Base-by-base conservation (phyloP, 37 sponge, comb jelly and placozoan species). In the Eunapius fragilis region DNA sequence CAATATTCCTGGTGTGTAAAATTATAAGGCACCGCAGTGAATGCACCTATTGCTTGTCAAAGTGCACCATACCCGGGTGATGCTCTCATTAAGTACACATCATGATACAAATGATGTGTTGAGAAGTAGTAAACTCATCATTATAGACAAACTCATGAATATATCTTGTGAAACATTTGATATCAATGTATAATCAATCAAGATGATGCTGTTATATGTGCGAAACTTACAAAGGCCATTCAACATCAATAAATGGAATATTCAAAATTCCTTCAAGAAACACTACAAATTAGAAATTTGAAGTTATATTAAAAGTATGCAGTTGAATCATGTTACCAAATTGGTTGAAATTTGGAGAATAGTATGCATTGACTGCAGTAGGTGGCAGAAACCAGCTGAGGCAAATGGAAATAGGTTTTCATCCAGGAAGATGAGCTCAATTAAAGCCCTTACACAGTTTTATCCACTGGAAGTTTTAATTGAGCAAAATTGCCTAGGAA, bases 251-350 rank as follows among this genome's bases (percentile, higher is more conserved):
- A 81, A 94, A 91, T 22, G 95, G 95, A 10, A 82, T 70, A 32
- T 88, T 89, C 30, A 94, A 76, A 47, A 94, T 94, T 0, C 91
- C 95, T 28, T 87, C 95, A 72, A 85, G 86, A 71, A 94, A 88
- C 47, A 88, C 95, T 89, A 71, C n/a, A n/a, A n/a, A n/a, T n/a
- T 67, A 77, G 28, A 50, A 7, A 76, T 36, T 23, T 23, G 47
- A 6, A 27, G 24, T 27, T 0, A 58, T 58, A 11, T 2, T 19
- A 19, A 58, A 2, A 0, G 49, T 0, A 36, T 38, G 11, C 6
- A 36, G n/a, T n/a, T 24, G 4, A 37, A 7, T 32, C 9, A 1
- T 4, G 82, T 70, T 79, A 87, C 88, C 92, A 73, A 87, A 78
- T 22, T 77, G 50, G 67, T 89, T 86, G 71, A 90, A 87, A 34